Percentiles rank a stretch among this genome's conserved stretches.
These are phyloP conservation scores for Pseudopodoces humilis DNA, from an alignment of 2,113 vertebrate species.

Conservation along the genomic window DNA sequence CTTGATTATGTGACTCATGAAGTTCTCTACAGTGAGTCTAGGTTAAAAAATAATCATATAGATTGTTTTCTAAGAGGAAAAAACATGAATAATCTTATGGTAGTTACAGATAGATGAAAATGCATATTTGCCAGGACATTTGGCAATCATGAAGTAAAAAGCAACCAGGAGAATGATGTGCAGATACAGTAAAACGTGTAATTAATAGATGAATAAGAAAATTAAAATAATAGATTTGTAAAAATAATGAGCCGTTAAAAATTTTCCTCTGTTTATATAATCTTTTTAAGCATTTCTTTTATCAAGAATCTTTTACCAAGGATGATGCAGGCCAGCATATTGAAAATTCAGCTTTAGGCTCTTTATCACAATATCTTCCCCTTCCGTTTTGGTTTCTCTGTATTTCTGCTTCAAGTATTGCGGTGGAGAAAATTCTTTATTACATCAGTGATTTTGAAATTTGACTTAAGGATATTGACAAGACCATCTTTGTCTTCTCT, in stretches of 20 bases:
- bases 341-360: not conserved
- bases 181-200: not conserved
- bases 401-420: not conserved
- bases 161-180: not conserved
- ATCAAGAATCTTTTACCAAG: not conserved
- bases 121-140: not conserved
- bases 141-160: not conserved
- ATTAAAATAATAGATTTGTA: not conserved
- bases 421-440: not conserved
- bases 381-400: not conserved
- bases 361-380: not conserved
- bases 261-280: not conserved
- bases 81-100: not conserved
- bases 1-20: constrained; percentile 3
- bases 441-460: not conserved
- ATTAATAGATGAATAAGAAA: not conserved
- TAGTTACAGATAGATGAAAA: not conserved
- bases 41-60: not conserved
- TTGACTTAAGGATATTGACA: not conserved
- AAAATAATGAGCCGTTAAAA: not conserved
- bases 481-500: not conserved
- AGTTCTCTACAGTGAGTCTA: not conserved
- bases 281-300: not conserved
- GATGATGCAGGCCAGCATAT: not conserved
- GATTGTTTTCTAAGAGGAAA: not conserved